These are phyloP conservation scores for Monarcha castaneiventris DNA, from an alignment of 2,113 vertebrate species.

Conservation along the genomic window DNA sequence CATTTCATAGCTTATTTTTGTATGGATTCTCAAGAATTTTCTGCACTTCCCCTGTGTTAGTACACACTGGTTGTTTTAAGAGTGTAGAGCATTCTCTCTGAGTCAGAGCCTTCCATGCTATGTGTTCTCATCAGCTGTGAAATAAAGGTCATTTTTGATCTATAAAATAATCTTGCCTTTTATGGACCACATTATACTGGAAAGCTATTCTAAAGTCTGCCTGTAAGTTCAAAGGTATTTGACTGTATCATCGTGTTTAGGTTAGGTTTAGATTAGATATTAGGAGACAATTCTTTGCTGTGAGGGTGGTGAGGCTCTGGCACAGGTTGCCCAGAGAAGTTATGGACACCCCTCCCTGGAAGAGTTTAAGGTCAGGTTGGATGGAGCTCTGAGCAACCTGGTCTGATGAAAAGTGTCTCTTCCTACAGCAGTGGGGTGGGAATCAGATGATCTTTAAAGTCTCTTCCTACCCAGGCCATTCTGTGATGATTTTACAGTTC, in stretches of 20 bases:
- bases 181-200: not conserved
- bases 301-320: not conserved
- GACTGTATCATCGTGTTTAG: not conserved
- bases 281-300: not conserved
- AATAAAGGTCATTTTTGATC: conserved; percentile 1
- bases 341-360: not conserved
- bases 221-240: conserved; percentile 7
- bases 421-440: not conserved
- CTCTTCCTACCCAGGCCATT: not conserved
- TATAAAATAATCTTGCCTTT: conserved; percentile 9
- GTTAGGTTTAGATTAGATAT: not conserved
- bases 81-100: not conserved
- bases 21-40: not conserved
- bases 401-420: not conserved
- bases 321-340: not conserved
- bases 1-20: not conserved
- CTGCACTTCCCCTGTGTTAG: not conserved
- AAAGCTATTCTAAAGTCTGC: conserved; percentile 3
- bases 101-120: not conserved
- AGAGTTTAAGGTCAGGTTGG: not conserved
- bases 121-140: not conserved
- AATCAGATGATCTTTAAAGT: not conserved
- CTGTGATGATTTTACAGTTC: not conserved
- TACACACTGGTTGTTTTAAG: not conserved
- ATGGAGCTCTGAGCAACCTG: not conserved